Evolutionary conservation across 2,888 invertebrate species (phyloP).

Genomic region (Myopa testacea): DNA sequence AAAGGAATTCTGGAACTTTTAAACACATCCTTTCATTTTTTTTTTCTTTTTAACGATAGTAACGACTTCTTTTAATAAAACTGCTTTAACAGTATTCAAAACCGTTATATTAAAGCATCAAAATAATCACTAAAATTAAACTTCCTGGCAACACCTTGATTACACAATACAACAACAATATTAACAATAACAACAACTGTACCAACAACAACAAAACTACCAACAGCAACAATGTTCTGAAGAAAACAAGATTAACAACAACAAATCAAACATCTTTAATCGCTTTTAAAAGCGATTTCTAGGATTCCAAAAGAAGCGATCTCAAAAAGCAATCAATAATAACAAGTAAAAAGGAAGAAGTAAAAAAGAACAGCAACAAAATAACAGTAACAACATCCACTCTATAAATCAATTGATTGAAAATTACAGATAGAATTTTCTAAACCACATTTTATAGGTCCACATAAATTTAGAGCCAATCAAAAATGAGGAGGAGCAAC

Average conservation of each 20-base stretch:
- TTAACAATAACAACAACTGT: background rate
- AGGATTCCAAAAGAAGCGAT: slow-evolving; percentile 2
- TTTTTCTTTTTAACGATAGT: too few relatives aligned
- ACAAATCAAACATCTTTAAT: background rate
- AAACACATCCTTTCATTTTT: too few relatives aligned
- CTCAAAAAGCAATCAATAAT: slow-evolving; percentile 1
- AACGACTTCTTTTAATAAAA: too few relatives aligned
- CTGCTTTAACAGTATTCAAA: too few relatives aligned
- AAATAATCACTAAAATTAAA: background rate
- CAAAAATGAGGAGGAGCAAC: background rate
- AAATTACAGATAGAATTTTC: slow-evolving; percentile 13
- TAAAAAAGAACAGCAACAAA: slow-evolving; percentile 12
- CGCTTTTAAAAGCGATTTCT: background rate
- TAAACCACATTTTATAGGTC: background rate
- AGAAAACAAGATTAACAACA: too few relatives aligned
- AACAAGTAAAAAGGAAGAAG: background rate
- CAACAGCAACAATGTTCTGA: too few relatives aligned
- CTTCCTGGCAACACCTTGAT: background rate
- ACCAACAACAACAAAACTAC: background rate
- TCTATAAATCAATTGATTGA: slow-evolving; percentile 25
- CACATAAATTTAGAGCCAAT: slow-evolving; percentile 15
- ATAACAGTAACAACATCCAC: slow-evolving; percentile 17
- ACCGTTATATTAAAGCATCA: background rate
- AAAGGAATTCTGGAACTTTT: background rate
- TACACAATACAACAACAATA: background rate